Conservation (phyloP, 2,113 vertebrate species). For the Zosterops pallidus region DNA sequence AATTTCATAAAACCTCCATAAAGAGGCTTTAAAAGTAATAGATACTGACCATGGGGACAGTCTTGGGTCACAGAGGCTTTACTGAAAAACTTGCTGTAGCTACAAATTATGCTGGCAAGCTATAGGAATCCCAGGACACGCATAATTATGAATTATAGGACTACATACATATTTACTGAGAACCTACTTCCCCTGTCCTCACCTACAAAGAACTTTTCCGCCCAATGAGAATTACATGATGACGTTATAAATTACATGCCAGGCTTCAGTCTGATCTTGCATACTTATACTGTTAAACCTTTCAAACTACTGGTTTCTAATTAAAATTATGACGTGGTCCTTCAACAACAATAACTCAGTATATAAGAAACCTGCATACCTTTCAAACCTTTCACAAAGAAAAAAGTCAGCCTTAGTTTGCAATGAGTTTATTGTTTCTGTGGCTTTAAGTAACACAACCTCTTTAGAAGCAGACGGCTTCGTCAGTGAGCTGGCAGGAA, state of each 20-base stretch:
- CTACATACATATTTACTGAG: background rate
- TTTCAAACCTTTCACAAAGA: slow-evolving; percentile 13
- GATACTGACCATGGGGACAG: background rate
- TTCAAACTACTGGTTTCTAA: slow-evolving; percentile 27
- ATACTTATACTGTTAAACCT: background rate
- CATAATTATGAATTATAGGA: background rate
- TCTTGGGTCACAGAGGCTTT: background rate
- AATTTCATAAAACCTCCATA: background rate
- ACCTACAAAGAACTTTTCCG: background rate
- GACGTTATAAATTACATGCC: background rate
- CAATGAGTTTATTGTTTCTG: slow-evolving; percentile 19
- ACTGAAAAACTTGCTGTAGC: background rate
- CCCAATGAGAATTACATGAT: background rate
- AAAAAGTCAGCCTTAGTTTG: slow-evolving; percentile 12
- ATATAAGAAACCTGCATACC: background rate
- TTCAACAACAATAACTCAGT: background rate
- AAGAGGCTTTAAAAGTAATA: background rate
- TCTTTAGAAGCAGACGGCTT: background rate
- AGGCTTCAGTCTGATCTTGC: background rate
- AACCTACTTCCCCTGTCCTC: background rate
- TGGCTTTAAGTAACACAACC: background rate
- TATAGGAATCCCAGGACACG: background rate
- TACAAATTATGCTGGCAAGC: background rate
- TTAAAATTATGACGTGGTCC: slow-evolving; percentile 26
- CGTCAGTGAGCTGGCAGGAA: background rate